phyloP scores from a whole-genome alignment of 2,797 vertebrate genomes.

The Caiman crocodilus region DNA sequence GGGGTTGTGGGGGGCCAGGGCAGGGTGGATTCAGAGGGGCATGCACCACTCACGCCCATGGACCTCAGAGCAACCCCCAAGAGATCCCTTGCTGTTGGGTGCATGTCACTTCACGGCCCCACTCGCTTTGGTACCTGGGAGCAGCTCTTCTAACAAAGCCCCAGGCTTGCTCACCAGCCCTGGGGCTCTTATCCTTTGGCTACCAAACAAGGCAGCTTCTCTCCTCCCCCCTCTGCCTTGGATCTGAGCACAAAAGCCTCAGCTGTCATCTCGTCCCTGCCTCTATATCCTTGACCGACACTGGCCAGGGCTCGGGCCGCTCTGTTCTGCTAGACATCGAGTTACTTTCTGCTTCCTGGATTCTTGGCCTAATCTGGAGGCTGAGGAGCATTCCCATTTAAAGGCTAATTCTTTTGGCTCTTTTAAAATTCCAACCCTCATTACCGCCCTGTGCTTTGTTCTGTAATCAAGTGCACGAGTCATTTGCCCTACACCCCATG shows the following conservation, averaged over 20 bases:
- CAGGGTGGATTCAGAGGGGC: too few relatives aligned
- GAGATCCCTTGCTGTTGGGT: too few relatives aligned
- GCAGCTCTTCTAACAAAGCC: background rate
- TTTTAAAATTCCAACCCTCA: conserved; percentile 8
- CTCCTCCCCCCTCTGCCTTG: background rate
- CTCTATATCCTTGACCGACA: background rate
- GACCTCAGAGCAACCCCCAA: background rate
- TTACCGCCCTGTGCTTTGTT: background rate
- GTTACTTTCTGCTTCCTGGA: background rate
- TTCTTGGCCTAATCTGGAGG: background rate
- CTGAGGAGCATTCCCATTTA: background rate
- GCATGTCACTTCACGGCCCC: too few relatives aligned
- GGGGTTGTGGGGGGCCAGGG: too few relatives aligned
- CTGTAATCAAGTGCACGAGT: background rate
- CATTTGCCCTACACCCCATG: rapidly evolving
- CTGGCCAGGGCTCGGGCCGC: background rate
- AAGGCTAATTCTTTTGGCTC: conserved; percentile 23
- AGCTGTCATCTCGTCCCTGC: background rate
- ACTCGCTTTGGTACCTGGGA: background rate
- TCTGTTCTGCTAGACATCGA: background rate
- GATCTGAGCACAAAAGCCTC: background rate
- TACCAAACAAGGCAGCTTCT: background rate
- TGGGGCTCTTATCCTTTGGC: background rate
- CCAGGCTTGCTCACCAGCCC: background rate
- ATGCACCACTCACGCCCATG: too few relatives aligned